phyloP scores from a whole-genome alignment of 2,888 invertebrate genomes.

The Acanthosepion pharaonis region DNA sequence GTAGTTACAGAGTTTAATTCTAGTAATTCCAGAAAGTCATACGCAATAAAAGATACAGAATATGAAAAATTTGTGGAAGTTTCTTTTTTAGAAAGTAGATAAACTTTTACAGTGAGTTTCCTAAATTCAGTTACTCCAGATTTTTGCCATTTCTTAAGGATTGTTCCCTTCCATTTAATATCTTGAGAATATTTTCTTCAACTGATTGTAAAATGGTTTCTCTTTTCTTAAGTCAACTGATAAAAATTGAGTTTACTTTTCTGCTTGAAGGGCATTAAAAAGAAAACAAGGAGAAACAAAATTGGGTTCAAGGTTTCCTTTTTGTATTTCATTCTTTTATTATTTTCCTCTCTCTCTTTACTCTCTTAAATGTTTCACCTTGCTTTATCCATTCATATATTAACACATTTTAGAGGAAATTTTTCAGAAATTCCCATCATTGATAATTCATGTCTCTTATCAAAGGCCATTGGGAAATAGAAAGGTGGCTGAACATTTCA shows the following conservation, averaged over 20 bases:
- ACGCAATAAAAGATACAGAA: too few relatives aligned
- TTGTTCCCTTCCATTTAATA: too few relatives aligned
- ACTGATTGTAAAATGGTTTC: not conserved
- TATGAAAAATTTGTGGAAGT: too few relatives aligned
- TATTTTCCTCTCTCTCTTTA: not conserved
- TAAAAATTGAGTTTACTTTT: not conserved
- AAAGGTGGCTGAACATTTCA: conserved; percentile 14
- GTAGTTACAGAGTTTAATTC: too few relatives aligned
- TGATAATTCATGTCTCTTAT: conserved; percentile 20
- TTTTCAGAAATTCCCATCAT: not conserved
- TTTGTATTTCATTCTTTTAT: not conserved
- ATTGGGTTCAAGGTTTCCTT: not conserved
- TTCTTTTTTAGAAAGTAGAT: too few relatives aligned
- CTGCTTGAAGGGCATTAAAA: not conserved
- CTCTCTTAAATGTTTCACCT: not conserved
- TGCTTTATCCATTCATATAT: not conserved
- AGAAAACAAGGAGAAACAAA: not conserved
- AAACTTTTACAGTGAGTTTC: too few relatives aligned
- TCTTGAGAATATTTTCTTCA: too few relatives aligned
- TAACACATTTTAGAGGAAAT: not conserved
- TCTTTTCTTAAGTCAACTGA: not conserved
- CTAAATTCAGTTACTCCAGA: too few relatives aligned
- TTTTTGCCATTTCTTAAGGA: too few relatives aligned
- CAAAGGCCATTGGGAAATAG: not conserved
- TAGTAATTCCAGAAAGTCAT: too few relatives aligned